These are phyloP conservation scores for Chitala chitala DNA, from an alignment of 2,113 vertebrate genomes.

Conservation along the genomic window DNA sequence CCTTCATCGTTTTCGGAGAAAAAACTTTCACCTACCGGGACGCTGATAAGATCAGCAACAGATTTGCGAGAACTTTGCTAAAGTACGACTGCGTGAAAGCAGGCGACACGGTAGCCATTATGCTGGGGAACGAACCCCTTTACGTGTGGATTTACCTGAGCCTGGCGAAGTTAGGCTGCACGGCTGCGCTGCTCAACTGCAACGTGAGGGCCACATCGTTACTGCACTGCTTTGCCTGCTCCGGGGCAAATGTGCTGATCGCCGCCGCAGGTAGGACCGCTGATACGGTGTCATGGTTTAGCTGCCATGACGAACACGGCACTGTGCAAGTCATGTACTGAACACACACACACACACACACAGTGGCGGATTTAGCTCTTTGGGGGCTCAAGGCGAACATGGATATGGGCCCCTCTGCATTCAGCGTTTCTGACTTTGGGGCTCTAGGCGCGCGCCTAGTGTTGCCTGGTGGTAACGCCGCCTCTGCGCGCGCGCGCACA, in stretches of 20 bases:
- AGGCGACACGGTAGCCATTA: constrained; percentile 55
- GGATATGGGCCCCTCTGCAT: too few species aligned
- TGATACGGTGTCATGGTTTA: not conserved
- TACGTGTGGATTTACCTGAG: constrained; percentile 60
- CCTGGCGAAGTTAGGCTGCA: constrained; percentile 55
- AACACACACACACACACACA: too few species aligned
- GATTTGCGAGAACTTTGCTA: constrained; percentile 48
- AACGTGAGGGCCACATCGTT: constrained; percentile 50
- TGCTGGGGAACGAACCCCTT: constrained; percentile 55
- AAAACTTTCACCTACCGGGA: constrained; percentile 46
- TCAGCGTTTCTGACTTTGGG: too few species aligned
- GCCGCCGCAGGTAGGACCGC: constrained; percentile 54
- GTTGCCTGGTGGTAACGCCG: too few species aligned
- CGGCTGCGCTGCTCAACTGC: constrained; percentile 56
- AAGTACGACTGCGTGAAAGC: constrained; percentile 42
- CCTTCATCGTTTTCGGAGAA: constrained; percentile 43
- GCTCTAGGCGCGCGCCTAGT: too few species aligned
- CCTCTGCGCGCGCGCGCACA: too few species aligned
- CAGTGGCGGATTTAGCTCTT: too few species aligned
- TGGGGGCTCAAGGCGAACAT: too few species aligned
- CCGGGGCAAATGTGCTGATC: constrained; percentile 53
- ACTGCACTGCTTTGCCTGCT: constrained; percentile 53
- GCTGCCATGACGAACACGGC: too few species aligned
- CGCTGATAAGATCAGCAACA: constrained; percentile 55
- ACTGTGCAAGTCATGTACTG: not conserved